phyloP scores from a whole-genome alignment of 37 sponge, comb jelly and placozoan species.

The Crambe crambe region DNA sequence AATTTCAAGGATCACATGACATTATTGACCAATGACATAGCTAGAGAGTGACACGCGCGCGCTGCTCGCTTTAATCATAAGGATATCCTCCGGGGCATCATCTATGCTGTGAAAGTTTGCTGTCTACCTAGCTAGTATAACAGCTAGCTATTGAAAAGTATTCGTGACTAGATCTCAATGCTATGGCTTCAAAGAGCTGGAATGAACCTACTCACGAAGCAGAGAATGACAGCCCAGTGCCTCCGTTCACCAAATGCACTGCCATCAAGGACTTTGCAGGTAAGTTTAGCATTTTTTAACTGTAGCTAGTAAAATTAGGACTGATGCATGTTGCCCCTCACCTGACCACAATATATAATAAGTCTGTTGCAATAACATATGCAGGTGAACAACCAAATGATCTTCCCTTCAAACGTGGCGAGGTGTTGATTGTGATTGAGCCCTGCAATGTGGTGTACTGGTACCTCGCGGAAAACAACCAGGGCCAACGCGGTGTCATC shows the following conservation, averaged over 20 bases:
- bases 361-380: neutral
- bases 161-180: too few species aligned
- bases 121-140: too few species aligned
- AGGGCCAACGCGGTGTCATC: slow-evolving; percentile 55
- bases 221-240: slow-evolving; percentile 27
- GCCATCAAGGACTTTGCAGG: slow-evolving; percentile 31
- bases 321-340: neutral
- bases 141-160: too few species aligned
- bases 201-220: slow-evolving; percentile 1
- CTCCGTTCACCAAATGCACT: slow-evolving; percentile 19
- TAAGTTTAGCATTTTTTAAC: too few species aligned
- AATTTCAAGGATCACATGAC: too few species aligned
- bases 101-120: too few species aligned
- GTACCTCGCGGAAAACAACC: slow-evolving; percentile 54
- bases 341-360: neutral
- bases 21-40: too few species aligned
- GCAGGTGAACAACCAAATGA: slow-evolving; percentile 49
- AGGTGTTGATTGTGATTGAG: slow-evolving; percentile 45
- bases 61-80: too few species aligned
- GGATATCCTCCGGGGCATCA: too few species aligned
- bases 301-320: too few species aligned
- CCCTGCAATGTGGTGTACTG: slow-evolving; percentile 63
- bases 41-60: too few species aligned
- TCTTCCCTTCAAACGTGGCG: slow-evolving; percentile 50
- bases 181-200: slow-evolving; percentile 2